Base-by-base conservation (phyloP, 2,888 invertebrate species). In the Rosalia funebris region DNA sequence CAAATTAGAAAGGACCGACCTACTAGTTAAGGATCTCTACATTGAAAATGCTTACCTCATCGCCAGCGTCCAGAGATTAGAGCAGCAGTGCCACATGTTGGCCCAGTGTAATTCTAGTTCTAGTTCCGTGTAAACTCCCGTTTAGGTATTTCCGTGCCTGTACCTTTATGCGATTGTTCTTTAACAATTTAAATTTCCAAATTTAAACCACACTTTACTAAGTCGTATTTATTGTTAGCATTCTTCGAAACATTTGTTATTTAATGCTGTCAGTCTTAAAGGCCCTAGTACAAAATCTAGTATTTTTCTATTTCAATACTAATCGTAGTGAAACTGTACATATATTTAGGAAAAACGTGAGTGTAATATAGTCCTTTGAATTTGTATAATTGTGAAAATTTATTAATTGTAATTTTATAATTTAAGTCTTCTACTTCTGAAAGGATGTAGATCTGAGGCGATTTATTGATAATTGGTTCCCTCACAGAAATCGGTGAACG, bases 31-130 rank as follows among this genome's bases (percentile, higher is more conserved):
- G 82, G 93, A 93, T 75, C 84, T 95, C 62, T 94, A 90, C 82
- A 87, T 93, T 48, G 93, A 94, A 82, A 94, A 94, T 83, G 89
- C 93, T 53, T 90, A 91, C 79, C 84, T 94, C 59, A 84, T 88
- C 59, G 88, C 88, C 14, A 88, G 86, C 54, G 82, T 87, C 14
- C 86, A 86, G 75, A 82, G 84, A 58, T 79, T 87, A 20, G 85
- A 87, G 74, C 84, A 86, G 72, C 83, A 83, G 69, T 84, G 83
- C 72, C 82, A 83, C 63, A 79, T 83, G 70, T 73, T 85, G 65
- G 79, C 82, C 20, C 83, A 84, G 68, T 82, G 79, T 65, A 72
- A 66, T 52, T 50, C 62, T 34, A 68, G 68, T 55, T 68, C 71
- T 60, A 70, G 70, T 69, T 75, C 76, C 1, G 72, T 75, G 11